Percentiles rank a stretch among this genome's conserved stretches.
Evolutionary conservation across 2,113 vertebrate genomes (phyloP).

Genomic region (Halcyon malimbica): DNA sequence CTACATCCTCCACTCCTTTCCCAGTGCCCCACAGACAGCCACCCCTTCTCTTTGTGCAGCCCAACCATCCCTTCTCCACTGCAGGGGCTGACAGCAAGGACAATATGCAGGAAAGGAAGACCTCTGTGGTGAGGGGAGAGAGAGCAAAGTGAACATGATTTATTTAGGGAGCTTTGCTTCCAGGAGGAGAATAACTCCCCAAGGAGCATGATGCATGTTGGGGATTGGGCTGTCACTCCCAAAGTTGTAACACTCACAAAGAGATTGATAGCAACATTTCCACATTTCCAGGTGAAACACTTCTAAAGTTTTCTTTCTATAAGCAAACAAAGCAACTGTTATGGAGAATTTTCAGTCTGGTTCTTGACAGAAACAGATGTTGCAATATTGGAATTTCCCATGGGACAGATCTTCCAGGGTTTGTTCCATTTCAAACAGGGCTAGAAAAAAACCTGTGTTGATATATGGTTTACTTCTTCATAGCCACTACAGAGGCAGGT

Average conservation of each 20-base stretch:
- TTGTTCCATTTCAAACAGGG: constrained; percentile 25
- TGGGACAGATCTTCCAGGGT: constrained; percentile 10
- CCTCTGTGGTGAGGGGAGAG: background rate
- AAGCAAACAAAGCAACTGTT: constrained; percentile 27
- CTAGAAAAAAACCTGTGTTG: constrained; percentile 33
- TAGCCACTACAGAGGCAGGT: background rate
- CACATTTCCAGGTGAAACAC: background rate
- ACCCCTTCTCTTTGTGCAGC: background rate
- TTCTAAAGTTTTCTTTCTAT: background rate
- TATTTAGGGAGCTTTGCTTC: background rate
- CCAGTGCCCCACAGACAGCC: rapidly evolving
- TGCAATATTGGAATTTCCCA: constrained; percentile 36
- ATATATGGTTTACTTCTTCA: constrained; percentile 6
- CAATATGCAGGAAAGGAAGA: background rate
- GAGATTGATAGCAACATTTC: background rate
- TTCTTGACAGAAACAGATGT: constrained; percentile 58
- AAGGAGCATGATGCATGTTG: background rate
- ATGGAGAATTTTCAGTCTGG: background rate
- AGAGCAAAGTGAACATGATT: background rate
- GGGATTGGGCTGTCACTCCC: background rate
- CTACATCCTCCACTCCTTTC: background rate
- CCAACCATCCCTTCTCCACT: background rate
- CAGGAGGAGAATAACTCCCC: background rate
- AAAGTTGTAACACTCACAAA: background rate
- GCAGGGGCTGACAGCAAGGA: background rate